A percentile compares a stretch with the other conserved stretches of the same genome.
Conservation (phyloP, 2,113 vertebrate species). For the Silurus meridionalis region DNA sequence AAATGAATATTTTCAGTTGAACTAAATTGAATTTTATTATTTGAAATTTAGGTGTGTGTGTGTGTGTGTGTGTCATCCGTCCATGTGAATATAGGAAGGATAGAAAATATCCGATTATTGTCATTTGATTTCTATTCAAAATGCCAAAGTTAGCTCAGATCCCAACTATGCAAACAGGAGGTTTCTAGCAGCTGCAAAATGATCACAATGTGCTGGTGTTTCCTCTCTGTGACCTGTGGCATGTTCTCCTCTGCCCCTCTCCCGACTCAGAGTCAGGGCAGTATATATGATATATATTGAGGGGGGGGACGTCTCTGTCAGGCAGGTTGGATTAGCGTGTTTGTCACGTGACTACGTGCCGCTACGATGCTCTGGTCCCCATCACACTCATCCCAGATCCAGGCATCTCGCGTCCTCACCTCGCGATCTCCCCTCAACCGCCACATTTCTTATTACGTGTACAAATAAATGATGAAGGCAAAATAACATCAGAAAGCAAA, state of each 20-base stretch:
- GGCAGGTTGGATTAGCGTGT: slow-evolving; percentile 57
- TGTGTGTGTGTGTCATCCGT: neutral
- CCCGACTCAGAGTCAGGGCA: slow-evolving; percentile 9
- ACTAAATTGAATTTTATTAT: too few relatives aligned
- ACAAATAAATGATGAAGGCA: slow-evolving; percentile 54
- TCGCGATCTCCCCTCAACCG: slow-evolving; percentile 31
- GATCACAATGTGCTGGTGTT: neutral
- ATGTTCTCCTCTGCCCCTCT: slow-evolving; percentile 35
- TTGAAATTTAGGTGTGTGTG: neutral
- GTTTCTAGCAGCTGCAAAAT: neutral
- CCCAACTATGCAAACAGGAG: slow-evolving; percentile 52
- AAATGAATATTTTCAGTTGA: too few relatives aligned
- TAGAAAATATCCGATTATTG: neutral
- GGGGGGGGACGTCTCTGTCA: slow-evolving; percentile 14
- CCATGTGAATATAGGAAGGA: neutral
- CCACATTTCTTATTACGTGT: slow-evolving; percentile 51
- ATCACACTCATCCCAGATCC: slow-evolving; percentile 63
- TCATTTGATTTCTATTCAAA: slow-evolving; percentile 21
- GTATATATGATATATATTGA: slow-evolving; percentile 23
- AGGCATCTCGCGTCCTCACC: neutral
- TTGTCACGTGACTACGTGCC: slow-evolving; percentile 56
- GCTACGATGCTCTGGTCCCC: slow-evolving; percentile 64
- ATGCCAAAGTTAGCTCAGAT: slow-evolving; percentile 51
- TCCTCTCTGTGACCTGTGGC: slow-evolving; percentile 13
- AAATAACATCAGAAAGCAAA: slow-evolving; percentile 45